Base-by-base conservation (phyloP, 2,888 invertebrate species). In the Papilio demoleus region DNA sequence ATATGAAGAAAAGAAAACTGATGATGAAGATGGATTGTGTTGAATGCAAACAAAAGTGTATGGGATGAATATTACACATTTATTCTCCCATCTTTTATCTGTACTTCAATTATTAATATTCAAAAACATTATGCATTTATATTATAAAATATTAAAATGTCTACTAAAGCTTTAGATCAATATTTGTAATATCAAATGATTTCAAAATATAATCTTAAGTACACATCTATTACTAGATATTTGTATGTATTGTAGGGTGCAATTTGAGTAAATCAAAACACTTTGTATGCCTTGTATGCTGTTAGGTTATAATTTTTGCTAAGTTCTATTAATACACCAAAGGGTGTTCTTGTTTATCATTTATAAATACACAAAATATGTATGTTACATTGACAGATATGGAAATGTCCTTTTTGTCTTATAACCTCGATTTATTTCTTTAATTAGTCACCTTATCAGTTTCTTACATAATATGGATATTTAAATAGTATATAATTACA, bases 1-100 rank as follows among this genome's bases (percentile, higher is more conserved):
- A 8, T 63, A 73, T 19, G 67, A 77, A 47, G 74, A 75, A 2
- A 78, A 74, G 70, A 79, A 81, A 17, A 71, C 75, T 0, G 86
- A 82, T 0, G 83, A 83, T 0, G 86, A 85, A 64, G 86, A 85
- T 36, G 87, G 72, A 31, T 62, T 80, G 40, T 79, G 78, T 67
- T 79, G 76, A 74, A 50, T 60, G 2, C 2, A 14, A 45, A 8
- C 14, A 11, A 22, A 19, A 11, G 36, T 19, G 4, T 50, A n/a
- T 14, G 27, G 53, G 31, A 31, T 17, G 1, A 31, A n/a, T 31
- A 24, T 31, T 4, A 53, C 53, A 22, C 9, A 11, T 27, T 53
- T 14, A n/a, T 27, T 45, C 8, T 12, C n/a, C 24, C 9, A 3
- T 31, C n/a, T 38, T 17, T 24, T 6, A 50, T 47, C 19, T 38